Evolutionary conservation across 2,797 vertebrate genomes (phyloP).

Genomic region (Amblyopsis hoosieri): DNA sequence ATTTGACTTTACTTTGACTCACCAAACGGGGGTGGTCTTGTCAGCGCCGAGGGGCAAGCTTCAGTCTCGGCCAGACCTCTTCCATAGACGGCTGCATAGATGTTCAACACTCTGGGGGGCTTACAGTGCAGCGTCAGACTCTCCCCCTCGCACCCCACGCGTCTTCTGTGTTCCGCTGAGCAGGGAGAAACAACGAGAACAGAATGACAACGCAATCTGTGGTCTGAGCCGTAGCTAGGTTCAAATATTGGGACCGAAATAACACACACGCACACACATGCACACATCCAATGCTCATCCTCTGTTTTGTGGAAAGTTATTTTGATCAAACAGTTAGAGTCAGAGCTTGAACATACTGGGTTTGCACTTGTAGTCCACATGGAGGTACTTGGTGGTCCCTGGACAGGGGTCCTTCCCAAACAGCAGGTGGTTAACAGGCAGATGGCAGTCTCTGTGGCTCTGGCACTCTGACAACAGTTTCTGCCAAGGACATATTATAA

Average conservation of each 20-base stretch:
- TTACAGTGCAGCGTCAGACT: constrained; percentile 89
- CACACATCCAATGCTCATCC: background rate
- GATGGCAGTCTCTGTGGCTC: constrained; percentile 88
- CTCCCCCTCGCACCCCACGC: constrained; percentile 87
- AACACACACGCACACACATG: constrained; percentile 1
- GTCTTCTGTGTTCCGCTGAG: constrained; percentile 91
- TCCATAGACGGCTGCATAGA: constrained; percentile 92
- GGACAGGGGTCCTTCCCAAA: constrained; percentile 95
- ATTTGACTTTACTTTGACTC: constrained; percentile 47
- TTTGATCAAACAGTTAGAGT: background rate
- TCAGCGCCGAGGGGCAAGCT: constrained; percentile 75
- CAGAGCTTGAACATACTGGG: constrained; percentile 85
- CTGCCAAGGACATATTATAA: constrained; percentile 60
- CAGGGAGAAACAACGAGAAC: background rate
- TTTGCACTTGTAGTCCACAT: constrained; percentile 96
- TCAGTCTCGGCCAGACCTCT: constrained; percentile 75
- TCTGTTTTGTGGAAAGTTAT: background rate
- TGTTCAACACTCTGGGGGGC: constrained; percentile 88
- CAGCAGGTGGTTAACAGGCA: constrained; percentile 91
- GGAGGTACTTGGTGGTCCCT: constrained; percentile 90
- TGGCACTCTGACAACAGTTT: constrained; percentile 97
- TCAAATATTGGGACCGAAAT: background rate
- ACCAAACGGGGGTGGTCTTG: constrained; percentile 83
- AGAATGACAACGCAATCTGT: constrained; percentile 1
- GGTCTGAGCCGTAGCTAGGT: constrained; percentile 4